Evolutionary conservation across 1,140 invertebrate genomes (phyloP), one percentile per base, ranked within the genome.

Genomic region (Antheraea mylitta): DNA sequence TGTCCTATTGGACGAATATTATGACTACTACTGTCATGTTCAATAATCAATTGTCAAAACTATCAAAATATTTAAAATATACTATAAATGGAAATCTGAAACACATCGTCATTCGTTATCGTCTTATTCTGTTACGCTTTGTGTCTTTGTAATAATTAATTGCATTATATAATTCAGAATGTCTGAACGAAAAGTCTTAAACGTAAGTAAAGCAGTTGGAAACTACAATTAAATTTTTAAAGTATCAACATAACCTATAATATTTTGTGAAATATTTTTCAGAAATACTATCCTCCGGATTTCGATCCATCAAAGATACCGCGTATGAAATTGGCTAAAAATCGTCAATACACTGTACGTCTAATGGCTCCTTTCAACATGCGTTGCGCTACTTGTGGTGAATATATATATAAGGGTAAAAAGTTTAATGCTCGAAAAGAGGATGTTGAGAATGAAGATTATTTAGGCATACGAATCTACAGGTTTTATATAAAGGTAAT

Each of bases 211-310:
- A 4, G 19, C 19, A 18, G 22, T 1, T 30, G 4, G 22, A 2
- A 30, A 30, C 22, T 30, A 30, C 18, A 36, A 18, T 30, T 30
- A 11, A 30, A 61, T 61, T 22, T 30, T 61, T 30, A 22, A 18
- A 10, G n/a, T 59, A 42, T 18, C n/a, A 45, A 36, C 42, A n/a
- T 16, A 53, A 53, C 45, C 45, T 53, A 16, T 64, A 42, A 42
- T 42, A 59, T 58, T 8, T 8, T 22, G 42, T 66, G 9, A 18
- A 66, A 58, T 69, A 18, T 78, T 82, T 94, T 94, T 71, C 86
- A 99, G 97, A 99, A 99, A 98, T 99, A 99, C 89, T 99, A 99
- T 94, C 99, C 99, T 0, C 99, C 99, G 82, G 99, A 99, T 94
- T 99, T 99, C 91, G 99, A 99, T 96, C 99, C 99, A 0, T 97